Base-by-base conservation (phyloP, 2,888 invertebrate genomes). In the Drosophila conformis region DNA sequence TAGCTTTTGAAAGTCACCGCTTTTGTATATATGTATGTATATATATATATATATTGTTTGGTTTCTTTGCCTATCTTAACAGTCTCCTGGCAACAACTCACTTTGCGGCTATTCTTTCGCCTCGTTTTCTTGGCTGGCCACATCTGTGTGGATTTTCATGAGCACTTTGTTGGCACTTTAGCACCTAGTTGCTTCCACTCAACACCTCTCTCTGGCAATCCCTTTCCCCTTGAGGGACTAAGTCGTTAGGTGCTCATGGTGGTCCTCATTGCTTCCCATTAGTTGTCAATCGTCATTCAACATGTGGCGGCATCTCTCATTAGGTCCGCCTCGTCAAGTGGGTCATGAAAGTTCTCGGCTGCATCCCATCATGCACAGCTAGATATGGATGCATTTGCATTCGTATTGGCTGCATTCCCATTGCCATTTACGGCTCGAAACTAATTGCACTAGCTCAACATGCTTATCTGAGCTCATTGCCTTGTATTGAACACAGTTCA, bases 211-310 rank as follows among this genome's bases (percentile, higher is more conserved):
- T 6, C 15, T 11, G n/a, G 3, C n/a, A 38, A n/a, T 6, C 2
- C 57, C 21, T 13, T 46, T 21, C 4, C 13, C 7, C 7, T 25
- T 46, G 21, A 25, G 21, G 25, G 46, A 35, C 29, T 48, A 6
- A n/a, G 48, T 61, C 59, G 59, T 70, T 80, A 76, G 78, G 73
- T 83, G 77, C 69, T 73, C 73, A 80, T 33, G 64, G 42, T 67
- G 69, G 66, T 57, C 61, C 69, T 74, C 68, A 80, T 86, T 86
- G 74, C 66, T 74, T 59, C 40, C 54, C 46, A 75, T 63, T 66
- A 75, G 25, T 33, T 48, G 49, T 53, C 52, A 65, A 58, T 85
- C 80, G 80, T 74, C 74, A 71, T 69, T 83, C 75, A 83, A 86
- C 66, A 71, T 76, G 70, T 58, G 69, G 54, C 15, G 46, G 11